Percentiles rank a stretch among this genome's conserved stretches.
Evolutionary conservation across 2,888 invertebrate genomes (phyloP).

Genomic region (Drosophila nigritarsus): DNA sequence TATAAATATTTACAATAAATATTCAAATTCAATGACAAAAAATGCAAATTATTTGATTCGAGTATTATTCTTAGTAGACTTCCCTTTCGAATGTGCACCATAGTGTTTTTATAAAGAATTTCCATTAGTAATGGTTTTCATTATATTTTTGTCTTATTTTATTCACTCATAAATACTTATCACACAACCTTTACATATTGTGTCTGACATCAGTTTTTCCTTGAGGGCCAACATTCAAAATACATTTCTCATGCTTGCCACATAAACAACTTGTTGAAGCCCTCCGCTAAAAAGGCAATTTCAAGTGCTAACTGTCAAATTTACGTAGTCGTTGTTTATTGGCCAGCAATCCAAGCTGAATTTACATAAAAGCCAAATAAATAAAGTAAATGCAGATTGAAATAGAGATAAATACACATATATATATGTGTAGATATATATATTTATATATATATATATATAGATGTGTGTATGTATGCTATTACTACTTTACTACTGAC

Average conservation of each 20-base stretch:
- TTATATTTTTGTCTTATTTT: slow-evolving; percentile 7
- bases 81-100: neutral
- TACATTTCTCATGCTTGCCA: slow-evolving; percentile 20
- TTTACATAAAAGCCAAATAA: slow-evolving; percentile 64
- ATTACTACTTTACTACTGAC: slow-evolving; percentile 5
- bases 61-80: neutral
- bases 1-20: neutral
- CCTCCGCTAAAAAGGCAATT: slow-evolving; percentile 55
- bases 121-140: neutral
- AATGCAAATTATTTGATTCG: neutral
- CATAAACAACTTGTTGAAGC: slow-evolving; percentile 53
- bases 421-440: no score
- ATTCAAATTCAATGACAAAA: neutral
- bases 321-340: slow-evolving; percentile 53
- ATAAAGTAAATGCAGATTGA: slow-evolving; percentile 35
- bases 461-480: neutral
- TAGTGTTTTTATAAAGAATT: neutral
- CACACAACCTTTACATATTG: slow-evolving; percentile 26
- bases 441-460: neutral
- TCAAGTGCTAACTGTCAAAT: slow-evolving; percentile 62
- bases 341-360: slow-evolving; percentile 48
- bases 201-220: slow-evolving; percentile 44
- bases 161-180: slow-evolving; percentile 1
- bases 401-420: neutral
- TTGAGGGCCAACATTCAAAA: slow-evolving; percentile 44